phyloP scores from a whole-genome alignment of 2,888 invertebrate species.

The Myopa testacea region DNA sequence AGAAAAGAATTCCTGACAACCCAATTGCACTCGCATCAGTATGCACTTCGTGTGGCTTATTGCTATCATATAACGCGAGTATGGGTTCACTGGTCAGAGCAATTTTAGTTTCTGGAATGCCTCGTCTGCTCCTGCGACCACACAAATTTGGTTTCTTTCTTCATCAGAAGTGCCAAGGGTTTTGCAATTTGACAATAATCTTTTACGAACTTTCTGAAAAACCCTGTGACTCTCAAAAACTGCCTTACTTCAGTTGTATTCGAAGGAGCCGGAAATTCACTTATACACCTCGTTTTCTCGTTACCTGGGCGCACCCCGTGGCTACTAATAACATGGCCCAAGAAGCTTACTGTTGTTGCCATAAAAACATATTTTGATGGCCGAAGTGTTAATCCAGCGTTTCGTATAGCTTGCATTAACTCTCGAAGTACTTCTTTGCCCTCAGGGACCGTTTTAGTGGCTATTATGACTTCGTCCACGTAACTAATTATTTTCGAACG shows the following conservation, averaged over 20 bases:
- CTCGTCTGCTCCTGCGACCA: constrained; percentile 40
- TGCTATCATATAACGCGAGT: not conserved
- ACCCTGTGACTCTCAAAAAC: constrained; percentile 40
- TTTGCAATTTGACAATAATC: constrained; percentile 35
- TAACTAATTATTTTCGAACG: constrained; percentile 24
- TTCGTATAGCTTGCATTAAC: constrained; percentile 30
- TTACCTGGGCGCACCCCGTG: constrained; percentile 38
- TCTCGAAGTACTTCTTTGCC: constrained; percentile 24
- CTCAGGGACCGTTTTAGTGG: constrained; percentile 10
- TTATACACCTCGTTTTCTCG: constrained; percentile 38
- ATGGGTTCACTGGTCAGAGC: constrained; percentile 21
- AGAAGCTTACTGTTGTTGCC: constrained; percentile 37
- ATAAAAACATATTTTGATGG: constrained; percentile 49
- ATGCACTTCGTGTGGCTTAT: not conserved
- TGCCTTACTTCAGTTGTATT: constrained; percentile 36
- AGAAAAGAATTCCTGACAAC: not conserved
- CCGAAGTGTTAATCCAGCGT: constrained; percentile 39
- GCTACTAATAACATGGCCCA: constrained; percentile 39
- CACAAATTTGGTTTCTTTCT: constrained; percentile 38
- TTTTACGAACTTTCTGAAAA: constrained; percentile 42
- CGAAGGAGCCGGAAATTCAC: constrained; percentile 39
- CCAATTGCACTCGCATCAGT: not conserved
- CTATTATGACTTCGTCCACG: constrained; percentile 37
- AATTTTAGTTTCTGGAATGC: constrained; percentile 29
- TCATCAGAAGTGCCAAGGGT: constrained; percentile 41